Evolutionary conservation across 2,113 vertebrate species (phyloP), one percentile per base, ranked within the genome.

Genomic region (Chloropsis cyanopogon): DNA sequence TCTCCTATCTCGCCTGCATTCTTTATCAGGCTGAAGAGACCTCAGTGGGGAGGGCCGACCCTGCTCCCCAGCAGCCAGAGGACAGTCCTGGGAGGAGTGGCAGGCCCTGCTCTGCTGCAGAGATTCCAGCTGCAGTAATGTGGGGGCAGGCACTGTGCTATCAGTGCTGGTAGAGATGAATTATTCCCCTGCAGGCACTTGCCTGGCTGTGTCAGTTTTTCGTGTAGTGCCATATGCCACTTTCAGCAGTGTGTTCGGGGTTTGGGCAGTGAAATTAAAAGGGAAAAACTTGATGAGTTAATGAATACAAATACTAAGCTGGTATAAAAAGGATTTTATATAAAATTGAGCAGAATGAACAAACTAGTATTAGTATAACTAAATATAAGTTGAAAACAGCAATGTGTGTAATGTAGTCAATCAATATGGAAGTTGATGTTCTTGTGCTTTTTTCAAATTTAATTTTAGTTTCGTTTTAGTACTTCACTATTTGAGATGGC

Each of bases 1-100:
- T 87, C 68, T 83, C 14, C 76, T 92, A 57, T 93, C 96, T 94
- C 1, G n/a, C 31, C 56, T 73, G 80, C 71, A 68, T 95, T 90
- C 94, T 88, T 95, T 70, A 65, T 6, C 1, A 4, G 54, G 53
- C 41, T 85, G 85, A 85, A 64, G 65, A 88, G 75, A 53, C 63
- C 79, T 85, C 1, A 0, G 37, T 44, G 84, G n/a, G 78, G 63
- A 61, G 89, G 64, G 86, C 37, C 0, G 46, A 79, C 75, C 52
- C 63, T 54, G 42, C 78, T 86, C 41, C 87, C 47, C 37, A 68
- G 60, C 61, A 86, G 87, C 33, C 46, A 24, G 41, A 52, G 73
- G 57, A 78, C 35, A n/a, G 64, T 39, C 14, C 59, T 70, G 76
- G 79, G 64, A 76, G 82, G 75, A 83, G 69, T 5, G 6, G 42